Evolutionary conservation across 1,140 invertebrate genomes (phyloP), one percentile per base, ranked within the genome.

Genomic region (Musca domestica): DNA sequence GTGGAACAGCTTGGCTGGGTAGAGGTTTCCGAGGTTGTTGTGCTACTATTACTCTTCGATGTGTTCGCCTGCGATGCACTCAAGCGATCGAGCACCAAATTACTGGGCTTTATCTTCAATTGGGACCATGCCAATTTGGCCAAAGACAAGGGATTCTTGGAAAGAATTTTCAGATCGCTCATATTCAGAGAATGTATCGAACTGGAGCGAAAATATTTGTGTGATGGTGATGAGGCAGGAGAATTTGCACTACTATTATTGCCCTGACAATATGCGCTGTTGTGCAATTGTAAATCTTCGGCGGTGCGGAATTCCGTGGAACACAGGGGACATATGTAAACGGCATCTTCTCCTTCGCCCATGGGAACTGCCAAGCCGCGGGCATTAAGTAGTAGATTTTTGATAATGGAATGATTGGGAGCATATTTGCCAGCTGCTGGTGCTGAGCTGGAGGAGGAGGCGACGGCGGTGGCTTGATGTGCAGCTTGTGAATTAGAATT

Each of bases 341-440:
- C 76, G n/a, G 84, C 83, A 58, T 83, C 81, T 25, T 83, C 76
- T 15, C 83, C 84, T 41, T 87, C 85, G 27, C 85, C 84, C 70
- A 84, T 86, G 6, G 83, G 81, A 54, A 82, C 78, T 0, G 79
- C 82, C 66, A 79, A 61, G 3, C 74, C 81, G 52, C 87, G 85
- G 61, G 87, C 87, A 82, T 93, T 93, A 30, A 93, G 77, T 5
- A 95, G 76, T 10, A 95, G 84, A 78, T 94, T 92, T 78, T 95
- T 95, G 65, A 95, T 94, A 52, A 94, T 91, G 4, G 90, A 92
- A 20, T 89, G 86, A 74, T 92, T 90, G 0, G 74, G 58, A 34
- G 76, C 71, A 12, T 71, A 54, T 15, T 66, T 63, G 10, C 51
- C 27, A 10, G 63, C 25, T 2, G 34, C 34, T 7, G 34, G 12